Conservation (phyloP, 2,113 vertebrate species). For the Oryzias woworae region DNA sequence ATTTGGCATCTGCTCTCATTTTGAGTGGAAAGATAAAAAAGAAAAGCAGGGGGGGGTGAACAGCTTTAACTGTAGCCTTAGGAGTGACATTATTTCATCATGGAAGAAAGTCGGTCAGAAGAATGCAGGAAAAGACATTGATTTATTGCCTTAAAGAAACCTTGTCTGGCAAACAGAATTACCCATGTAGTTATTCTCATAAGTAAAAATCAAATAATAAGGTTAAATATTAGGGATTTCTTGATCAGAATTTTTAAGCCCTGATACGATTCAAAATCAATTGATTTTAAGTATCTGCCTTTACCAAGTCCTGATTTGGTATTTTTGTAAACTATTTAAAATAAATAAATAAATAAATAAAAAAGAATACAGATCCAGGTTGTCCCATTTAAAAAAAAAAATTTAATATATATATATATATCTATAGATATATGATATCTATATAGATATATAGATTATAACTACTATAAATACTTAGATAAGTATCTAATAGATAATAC, state of each 20-base stretch:
- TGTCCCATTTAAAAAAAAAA: too few species aligned
- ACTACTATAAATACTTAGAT: too few species aligned
- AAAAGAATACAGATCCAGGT: too few species aligned
- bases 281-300: too few species aligned
- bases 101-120: slow-evolving; percentile 35
- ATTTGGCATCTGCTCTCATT: slow-evolving; percentile 66
- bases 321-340: neutral
- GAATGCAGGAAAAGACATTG: neutral
- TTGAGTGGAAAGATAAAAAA: slow-evolving; percentile 21
- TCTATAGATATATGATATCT: too few species aligned
- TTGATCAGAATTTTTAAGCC: too few species aligned
- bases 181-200: slow-evolving; percentile 21
- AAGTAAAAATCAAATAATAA: slow-evolving; percentile 20
- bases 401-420: too few species aligned
- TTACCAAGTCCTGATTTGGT: too few species aligned
- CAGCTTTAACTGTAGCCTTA: slow-evolving; percentile 36
- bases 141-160: neutral
- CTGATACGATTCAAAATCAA: too few species aligned
- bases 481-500: too few species aligned
- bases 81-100: slow-evolving; percentile 25
- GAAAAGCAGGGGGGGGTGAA: slow-evolving; percentile 10
- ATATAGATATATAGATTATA: too few species aligned
- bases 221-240: neutral
- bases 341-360: neutral
- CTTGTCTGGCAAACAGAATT: slow-evolving; percentile 26